phyloP scores from a whole-genome alignment of 2,113 vertebrate genomes.

The Shinisaurus crocodilurus region DNA sequence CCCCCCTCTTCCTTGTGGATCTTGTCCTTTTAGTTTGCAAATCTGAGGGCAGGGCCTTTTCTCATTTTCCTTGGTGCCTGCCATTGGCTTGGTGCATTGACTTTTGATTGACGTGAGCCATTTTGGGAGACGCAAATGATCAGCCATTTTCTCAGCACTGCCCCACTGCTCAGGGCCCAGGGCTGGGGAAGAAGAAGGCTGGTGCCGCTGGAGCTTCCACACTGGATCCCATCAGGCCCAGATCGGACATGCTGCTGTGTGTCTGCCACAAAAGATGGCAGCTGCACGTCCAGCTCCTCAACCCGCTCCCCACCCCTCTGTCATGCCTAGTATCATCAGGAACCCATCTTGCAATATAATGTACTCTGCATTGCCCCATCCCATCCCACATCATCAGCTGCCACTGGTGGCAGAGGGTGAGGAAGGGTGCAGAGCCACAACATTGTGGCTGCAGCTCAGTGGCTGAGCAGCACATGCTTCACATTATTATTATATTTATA shows the following conservation, averaged over 20 bases:
- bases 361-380: neutral
- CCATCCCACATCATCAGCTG: fast-evolving
- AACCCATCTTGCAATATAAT: neutral
- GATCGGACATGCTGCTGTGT: neutral
- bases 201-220: neutral
- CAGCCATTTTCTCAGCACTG: too few relatives aligned
- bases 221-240: neutral
- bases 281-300: neutral
- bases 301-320: neutral
- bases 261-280: neutral
- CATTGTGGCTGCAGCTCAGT: neutral
- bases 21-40: too few relatives aligned
- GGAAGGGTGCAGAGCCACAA: too few relatives aligned
- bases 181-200: neutral
- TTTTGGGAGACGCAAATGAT: too few relatives aligned
- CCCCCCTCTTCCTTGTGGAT: too few relatives aligned
- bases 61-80: too few relatives aligned
- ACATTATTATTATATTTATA: too few relatives aligned
- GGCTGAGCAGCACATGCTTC: too few relatives aligned
- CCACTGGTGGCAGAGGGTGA: neutral
- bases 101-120: too few relatives aligned
- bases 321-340: neutral
- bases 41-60: too few relatives aligned
- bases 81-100: too few relatives aligned
- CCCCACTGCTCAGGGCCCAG: too few relatives aligned